Evolutionary conservation across 2,797 vertebrate species (phyloP).

Genomic region (Sylvilagus floridanus): DNA sequence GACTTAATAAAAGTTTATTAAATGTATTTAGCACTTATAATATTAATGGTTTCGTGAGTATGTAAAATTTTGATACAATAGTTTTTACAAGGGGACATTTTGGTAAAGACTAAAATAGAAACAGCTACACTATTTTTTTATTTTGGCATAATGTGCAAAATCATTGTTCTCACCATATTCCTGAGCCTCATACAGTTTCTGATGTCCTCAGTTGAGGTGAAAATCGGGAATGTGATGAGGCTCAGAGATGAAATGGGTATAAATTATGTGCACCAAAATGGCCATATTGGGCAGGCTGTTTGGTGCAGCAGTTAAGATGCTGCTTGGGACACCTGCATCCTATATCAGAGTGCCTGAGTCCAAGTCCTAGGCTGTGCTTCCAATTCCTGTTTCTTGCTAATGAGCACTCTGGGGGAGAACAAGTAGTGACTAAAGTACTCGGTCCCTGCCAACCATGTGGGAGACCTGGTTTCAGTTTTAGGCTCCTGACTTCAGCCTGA

Average conservation of each 20-base stretch:
- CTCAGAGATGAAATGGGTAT: not conserved
- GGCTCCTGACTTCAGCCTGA: too few species aligned
- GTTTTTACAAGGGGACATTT: slow-evolving; percentile 37
- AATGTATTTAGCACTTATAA: slow-evolving; percentile 7
- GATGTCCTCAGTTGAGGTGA: not conserved
- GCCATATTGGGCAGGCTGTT: too few species aligned
- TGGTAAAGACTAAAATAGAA: slow-evolving; percentile 13
- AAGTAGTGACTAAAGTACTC: too few species aligned
- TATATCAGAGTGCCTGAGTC: too few species aligned
- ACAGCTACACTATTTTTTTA: not conserved
- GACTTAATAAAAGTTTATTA: not conserved
- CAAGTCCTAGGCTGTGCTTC: too few species aligned
- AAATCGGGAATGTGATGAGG: not conserved
- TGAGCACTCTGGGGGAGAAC: too few species aligned
- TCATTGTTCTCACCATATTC: not conserved
- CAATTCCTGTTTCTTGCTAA: too few species aligned
- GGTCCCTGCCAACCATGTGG: too few species aligned
- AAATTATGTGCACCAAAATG: not conserved
- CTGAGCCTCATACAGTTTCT: not conserved
- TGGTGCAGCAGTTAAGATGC: too few species aligned
- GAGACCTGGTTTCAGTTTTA: too few species aligned
- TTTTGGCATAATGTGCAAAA: slow-evolving; percentile 13
- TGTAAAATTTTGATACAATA: not conserved
- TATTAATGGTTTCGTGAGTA: not conserved
- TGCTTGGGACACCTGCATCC: too few species aligned